phyloP scores from a whole-genome alignment of 1,140 invertebrate species.

The Macrotrachela quadricornifera region DNA sequence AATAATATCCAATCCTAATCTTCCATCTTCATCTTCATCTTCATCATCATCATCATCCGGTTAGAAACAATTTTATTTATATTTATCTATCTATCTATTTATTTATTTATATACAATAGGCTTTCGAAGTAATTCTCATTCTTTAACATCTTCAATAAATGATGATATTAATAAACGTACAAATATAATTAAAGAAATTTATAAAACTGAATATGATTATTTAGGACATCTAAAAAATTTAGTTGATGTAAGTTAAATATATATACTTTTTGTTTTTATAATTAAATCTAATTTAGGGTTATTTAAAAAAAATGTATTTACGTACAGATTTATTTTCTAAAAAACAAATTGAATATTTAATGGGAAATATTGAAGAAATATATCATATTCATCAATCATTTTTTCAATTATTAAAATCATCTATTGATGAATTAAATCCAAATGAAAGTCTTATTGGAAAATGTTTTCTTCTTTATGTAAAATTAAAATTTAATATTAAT shows the following conservation, averaged over 20 bases:
- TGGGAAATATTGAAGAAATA: slow-evolving; percentile 55
- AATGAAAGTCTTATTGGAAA: slow-evolving; percentile 49
- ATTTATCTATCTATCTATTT: no score
- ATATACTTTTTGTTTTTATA: neutral
- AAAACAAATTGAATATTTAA: slow-evolving; percentile 47
- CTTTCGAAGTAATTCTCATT: no score
- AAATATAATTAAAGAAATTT: slow-evolving; percentile 53
- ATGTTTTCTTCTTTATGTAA: slow-evolving; percentile 49
- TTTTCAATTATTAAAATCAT: slow-evolving; percentile 43
- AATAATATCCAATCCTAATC: no score
- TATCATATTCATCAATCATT: slow-evolving; percentile 48
- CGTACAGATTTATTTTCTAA: slow-evolving; percentile 51
- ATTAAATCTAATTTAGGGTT: slow-evolving; percentile 36
- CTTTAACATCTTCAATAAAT: no score
- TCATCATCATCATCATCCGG: no score
- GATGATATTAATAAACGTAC: slow-evolving; percentile 24
- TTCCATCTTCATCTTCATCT: no score
- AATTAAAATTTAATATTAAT: slow-evolving; percentile 15
- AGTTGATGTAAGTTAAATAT: slow-evolving; percentile 27
- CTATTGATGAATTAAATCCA: slow-evolving; percentile 42
- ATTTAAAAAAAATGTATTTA: slow-evolving; percentile 47
- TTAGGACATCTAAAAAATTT: slow-evolving; percentile 56
- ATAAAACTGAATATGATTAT: slow-evolving; percentile 56
- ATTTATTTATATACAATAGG: no score
- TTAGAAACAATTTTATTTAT: no score